These are phyloP conservation scores for Lycaena phlaeas DNA, from an alignment of 2,888 invertebrate genomes.

Conservation along the genomic window DNA sequence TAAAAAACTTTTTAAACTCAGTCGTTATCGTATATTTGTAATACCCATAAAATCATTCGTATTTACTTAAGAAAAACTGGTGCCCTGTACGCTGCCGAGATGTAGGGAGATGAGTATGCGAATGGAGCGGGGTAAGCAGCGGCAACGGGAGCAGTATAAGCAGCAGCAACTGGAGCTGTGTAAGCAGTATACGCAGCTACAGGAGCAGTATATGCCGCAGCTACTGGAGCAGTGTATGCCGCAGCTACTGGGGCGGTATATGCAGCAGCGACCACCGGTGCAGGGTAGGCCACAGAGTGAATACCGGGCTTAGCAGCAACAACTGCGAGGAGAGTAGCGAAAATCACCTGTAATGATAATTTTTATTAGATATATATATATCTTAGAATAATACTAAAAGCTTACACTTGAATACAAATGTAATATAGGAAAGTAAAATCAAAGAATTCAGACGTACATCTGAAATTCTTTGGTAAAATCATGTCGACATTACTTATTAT, in stretches of 20 bases:
- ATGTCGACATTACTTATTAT: too few relatives aligned
- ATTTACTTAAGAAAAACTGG: slow-evolving; percentile 15
- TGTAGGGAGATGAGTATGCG: neutral
- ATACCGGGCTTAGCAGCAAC: slow-evolving; percentile 59
- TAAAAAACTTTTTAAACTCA: too few relatives aligned
- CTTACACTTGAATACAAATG: too few relatives aligned
- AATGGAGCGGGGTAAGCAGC: slow-evolving; percentile 23
- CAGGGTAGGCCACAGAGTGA: slow-evolving; percentile 36
- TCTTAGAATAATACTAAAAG: too few relatives aligned
- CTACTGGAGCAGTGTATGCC: slow-evolving; percentile 25
- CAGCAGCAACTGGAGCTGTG: slow-evolving; percentile 31
- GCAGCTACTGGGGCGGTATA: slow-evolving; percentile 43
- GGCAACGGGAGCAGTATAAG: slow-evolving; percentile 38
- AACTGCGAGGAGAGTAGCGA: slow-evolving; percentile 46
- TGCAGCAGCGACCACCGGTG: slow-evolving; percentile 32
- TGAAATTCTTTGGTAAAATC: too few relatives aligned
- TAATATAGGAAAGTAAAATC: too few relatives aligned
- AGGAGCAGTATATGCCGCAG: slow-evolving; percentile 31
- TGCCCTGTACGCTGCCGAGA: slow-evolving; percentile 19
- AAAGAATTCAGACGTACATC: too few relatives aligned
- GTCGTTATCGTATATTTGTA: too few relatives aligned
- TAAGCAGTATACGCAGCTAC: slow-evolving; percentile 18
- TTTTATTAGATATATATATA: too few relatives aligned
- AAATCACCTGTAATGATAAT: slow-evolving; percentile 35
- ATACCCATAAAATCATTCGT: neutral